These are phyloP conservation scores for Rhinogobio ventralis DNA, from an alignment of 2,797 vertebrate species.

Conservation along the genomic window DNA sequence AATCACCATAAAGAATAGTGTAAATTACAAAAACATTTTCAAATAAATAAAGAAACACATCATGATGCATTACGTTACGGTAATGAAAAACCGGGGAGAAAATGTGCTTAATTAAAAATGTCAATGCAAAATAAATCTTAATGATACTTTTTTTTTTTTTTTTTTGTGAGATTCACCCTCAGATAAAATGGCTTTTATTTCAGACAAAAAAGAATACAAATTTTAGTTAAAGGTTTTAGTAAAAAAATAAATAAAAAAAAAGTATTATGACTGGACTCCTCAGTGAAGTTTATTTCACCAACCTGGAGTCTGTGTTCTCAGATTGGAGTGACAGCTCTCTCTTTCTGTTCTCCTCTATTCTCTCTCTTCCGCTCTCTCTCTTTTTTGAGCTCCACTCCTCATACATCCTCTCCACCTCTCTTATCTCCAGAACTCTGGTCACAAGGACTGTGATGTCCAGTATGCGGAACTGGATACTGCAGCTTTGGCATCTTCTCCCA, in stretches of 20 bases:
- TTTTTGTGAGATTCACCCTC: not conserved
- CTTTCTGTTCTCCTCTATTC: slow-evolving; percentile 52
- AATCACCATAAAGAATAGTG: not conserved
- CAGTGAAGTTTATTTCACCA: slow-evolving; percentile 17
- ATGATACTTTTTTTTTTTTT: not conserved
- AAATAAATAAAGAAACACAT: not conserved
- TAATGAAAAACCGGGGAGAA: not conserved
- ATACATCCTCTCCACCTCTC: slow-evolving; percentile 77
- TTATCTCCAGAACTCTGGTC: slow-evolving; percentile 87
- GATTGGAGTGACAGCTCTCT: slow-evolving; percentile 25
- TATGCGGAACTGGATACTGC: slow-evolving; percentile 95
- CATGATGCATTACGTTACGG: not conserved
- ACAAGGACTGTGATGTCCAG: slow-evolving; percentile 90
- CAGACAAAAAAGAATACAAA: no score
- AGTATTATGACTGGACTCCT: not conserved
- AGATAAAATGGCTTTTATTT: not conserved
- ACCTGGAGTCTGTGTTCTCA: slow-evolving; percentile 19
- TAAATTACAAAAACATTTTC: not conserved
- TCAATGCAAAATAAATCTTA: not conserved
- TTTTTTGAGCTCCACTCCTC: slow-evolving; percentile 72
- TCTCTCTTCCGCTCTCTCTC: slow-evolving; percentile 14
- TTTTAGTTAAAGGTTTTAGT: not conserved
- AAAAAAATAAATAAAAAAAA: not conserved
- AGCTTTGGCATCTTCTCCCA: slow-evolving; percentile 87
- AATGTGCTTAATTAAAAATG: not conserved